These are phyloP conservation scores for Latrodectus elegans DNA, from an alignment of 2,888 invertebrate species.

Conservation along the genomic window DNA sequence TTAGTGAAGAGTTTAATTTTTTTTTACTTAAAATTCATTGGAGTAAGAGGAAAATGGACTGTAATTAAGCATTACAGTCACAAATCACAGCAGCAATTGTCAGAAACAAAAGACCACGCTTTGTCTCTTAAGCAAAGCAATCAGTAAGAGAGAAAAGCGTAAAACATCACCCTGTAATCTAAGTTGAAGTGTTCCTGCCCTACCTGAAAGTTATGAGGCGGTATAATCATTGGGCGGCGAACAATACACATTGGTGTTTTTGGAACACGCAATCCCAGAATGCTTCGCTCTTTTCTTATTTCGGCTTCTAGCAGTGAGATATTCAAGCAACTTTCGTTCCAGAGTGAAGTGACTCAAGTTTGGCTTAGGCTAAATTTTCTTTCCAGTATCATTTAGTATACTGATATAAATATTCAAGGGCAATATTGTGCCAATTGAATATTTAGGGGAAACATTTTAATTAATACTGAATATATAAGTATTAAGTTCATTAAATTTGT, in stretches of 20 bases:
- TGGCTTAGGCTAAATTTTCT: background rate
- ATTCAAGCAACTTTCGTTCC: slow-evolving; percentile 10
- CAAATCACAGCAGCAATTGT: too few relatives aligned
- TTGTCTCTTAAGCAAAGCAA: slow-evolving; percentile 18
- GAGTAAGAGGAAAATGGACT: too few relatives aligned
- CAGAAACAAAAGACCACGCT: background rate
- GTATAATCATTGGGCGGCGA: slow-evolving; percentile 37
- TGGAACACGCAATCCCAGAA: slow-evolving; percentile 23
- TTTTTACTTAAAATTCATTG: too few relatives aligned
- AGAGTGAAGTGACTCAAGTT: slow-evolving; percentile 6
- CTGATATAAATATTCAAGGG: background rate
- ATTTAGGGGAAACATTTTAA: too few relatives aligned
- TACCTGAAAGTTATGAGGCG: slow-evolving; percentile 34
- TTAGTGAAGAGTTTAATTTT: too few relatives aligned
- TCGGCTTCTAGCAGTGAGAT: slow-evolving; percentile 16
- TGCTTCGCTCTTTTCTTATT: slow-evolving; percentile 2
- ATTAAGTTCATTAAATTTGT: too few relatives aligned
- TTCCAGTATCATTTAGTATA: background rate
- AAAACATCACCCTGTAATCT: slow-evolving; percentile 37
- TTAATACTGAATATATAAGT: too few relatives aligned
- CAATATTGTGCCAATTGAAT: too few relatives aligned
- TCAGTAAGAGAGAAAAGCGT: slow-evolving; percentile 18
- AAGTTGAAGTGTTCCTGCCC: slow-evolving; percentile 32
- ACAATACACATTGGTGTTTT: slow-evolving; percentile 8
- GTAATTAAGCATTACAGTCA: too few relatives aligned